Evolutionary conservation across 2,797 vertebrate genomes (phyloP), one percentile per base, ranked within the genome.

Genomic region (Mormyrops attenuatus): DNA sequence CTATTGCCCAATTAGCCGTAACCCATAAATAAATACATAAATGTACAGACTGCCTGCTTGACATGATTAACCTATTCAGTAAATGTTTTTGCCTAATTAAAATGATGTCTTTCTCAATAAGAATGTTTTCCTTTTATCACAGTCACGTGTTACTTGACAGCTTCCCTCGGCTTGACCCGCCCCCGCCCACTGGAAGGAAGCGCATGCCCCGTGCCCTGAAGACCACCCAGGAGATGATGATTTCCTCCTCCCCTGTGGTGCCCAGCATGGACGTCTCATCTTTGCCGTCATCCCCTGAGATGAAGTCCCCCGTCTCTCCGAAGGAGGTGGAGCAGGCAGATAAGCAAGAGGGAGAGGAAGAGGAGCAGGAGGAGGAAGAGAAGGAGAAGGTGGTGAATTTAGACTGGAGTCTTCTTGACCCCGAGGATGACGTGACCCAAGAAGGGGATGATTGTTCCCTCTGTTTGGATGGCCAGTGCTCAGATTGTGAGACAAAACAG

Each of bases 141-240:
- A 99, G 98, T 92, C 95, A 94, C 88, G 82, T 91, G 90, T 93
- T 94, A 66, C 91, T 95, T 11, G 97, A 97, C 9, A 90, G 93
- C 5, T 97, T 99, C 92, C 98, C 98, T 26, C 96, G 97, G 0
- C 95, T 99, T 89, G 97, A 98, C 1, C 98, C 98, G 0, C 98
- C 98, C 0, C 98, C 98, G 0, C 95, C 97, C 0, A 92, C 94
- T 0, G 93, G 95, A 89, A 98, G 96, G 95, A 99, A 99, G 93
- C 96, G 98, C 15, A 95, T 94, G 0, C 97, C 97, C 0, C 97
- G 98, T 0, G 97, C 97, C 1, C 94, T 99, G 93, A 99, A 97
- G 95, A 99, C 97, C 38, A 97, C 98, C 0, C 97, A 97, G 92
- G 98, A 99, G 93, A 99, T 99, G 98, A 97, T 99, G 93, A 99